Conservation (phyloP, 2,888 invertebrate genomes). For the Scaptomyza caliginosa region DNA sequence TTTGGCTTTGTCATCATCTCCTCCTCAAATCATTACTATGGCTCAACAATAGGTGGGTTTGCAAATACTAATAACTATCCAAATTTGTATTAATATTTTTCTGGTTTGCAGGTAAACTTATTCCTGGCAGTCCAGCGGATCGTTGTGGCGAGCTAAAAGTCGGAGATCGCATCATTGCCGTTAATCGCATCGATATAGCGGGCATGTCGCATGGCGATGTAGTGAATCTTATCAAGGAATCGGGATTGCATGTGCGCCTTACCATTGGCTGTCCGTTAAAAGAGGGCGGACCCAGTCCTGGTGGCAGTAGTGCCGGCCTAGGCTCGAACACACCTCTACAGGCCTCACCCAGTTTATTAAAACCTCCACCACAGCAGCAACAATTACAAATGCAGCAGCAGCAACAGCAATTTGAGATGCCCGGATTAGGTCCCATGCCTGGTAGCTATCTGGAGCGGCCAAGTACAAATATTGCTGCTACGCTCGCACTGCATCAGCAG, state of each 20-base stretch:
- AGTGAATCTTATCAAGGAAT: conserved; percentile 98
- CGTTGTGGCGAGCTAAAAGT: conserved; percentile 95
- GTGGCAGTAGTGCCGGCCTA: conserved; percentile 57
- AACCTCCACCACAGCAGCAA: conserved; percentile 66
- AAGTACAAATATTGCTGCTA: conserved; percentile 63
- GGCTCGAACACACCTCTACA: conserved; percentile 76
- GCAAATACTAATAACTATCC: background rate
- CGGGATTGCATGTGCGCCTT: conserved; percentile 94
- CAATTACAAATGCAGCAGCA: conserved; percentile 65
- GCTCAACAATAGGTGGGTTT: conserved; percentile 92
- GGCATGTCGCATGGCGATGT: conserved; percentile 98
- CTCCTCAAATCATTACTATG: conserved; percentile 91
- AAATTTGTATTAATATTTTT: background rate
- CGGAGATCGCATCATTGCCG: conserved; percentile 97
- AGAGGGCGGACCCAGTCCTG: conserved; percentile 72
- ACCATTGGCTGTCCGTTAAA: conserved; percentile 87
- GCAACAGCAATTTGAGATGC: conserved; percentile 57
- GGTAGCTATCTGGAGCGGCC: conserved; percentile 69
- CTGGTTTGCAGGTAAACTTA: conserved; percentile 90
- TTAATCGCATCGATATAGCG: conserved; percentile 95
- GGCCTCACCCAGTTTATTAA: conserved; percentile 54
- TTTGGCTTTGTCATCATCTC: conserved; percentile 99
- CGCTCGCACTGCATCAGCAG: conserved; percentile 78
- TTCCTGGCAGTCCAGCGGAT: conserved; percentile 97
- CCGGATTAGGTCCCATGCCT: conserved; percentile 57